Conservation (phyloP, 2,113 vertebrate species). For the Phaethon lepturus region DNA sequence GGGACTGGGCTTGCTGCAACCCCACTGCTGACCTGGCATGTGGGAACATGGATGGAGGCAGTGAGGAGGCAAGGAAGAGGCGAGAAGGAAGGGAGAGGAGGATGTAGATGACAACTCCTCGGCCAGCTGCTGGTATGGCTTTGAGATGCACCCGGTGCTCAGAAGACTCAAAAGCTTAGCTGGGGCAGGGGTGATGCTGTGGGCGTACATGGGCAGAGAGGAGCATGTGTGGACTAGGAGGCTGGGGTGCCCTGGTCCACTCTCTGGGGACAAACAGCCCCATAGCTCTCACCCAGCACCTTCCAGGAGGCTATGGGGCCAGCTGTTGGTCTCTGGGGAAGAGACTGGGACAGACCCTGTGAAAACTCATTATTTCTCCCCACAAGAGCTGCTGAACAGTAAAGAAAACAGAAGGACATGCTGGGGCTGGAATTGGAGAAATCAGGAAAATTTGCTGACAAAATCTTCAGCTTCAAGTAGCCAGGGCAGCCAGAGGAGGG, state of each 20-base stretch:
- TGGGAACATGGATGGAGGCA: not conserved
- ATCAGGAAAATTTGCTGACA: not conserved
- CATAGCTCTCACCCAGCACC: not conserved
- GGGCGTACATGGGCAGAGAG: accelerated
- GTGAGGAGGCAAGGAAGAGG: not conserved
- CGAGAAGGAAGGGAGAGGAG: not conserved
- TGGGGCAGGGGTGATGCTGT: not conserved
- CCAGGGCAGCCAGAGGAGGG: not conserved
- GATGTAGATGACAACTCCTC: not conserved
- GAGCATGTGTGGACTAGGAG: not conserved
- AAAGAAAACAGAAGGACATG: not conserved
- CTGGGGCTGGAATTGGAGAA: not conserved
- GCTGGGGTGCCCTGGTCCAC: not conserved
- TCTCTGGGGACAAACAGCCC: not conserved
- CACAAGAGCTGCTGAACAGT: not conserved
- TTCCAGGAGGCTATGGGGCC: not conserved
- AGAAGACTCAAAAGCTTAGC: not conserved
- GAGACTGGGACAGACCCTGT: not conserved
- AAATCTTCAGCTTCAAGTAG: not conserved
- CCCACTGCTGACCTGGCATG: not conserved
- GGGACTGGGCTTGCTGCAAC: not conserved
- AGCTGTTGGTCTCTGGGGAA: not conserved
- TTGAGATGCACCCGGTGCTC: not conserved
- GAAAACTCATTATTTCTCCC: not conserved
- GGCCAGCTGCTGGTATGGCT: not conserved